phyloP scores from a whole-genome alignment of 2,888 invertebrate species.

The Eupithecia centaureata region DNA sequence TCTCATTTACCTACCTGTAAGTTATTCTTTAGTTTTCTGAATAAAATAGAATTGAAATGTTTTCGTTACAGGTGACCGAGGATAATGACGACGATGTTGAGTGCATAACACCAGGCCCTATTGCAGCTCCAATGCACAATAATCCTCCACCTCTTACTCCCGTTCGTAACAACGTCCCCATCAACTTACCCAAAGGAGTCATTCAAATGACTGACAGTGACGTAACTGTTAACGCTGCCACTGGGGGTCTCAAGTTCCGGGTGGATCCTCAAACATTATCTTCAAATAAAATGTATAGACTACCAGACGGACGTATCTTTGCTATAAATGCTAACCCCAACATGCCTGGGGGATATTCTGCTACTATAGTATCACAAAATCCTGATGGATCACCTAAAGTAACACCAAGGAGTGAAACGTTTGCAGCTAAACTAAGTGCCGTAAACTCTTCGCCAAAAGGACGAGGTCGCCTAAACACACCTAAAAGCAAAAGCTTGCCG shows the following conservation, averaged over 20 bases:
- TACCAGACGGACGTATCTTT: conserved; percentile 80
- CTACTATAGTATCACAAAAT: conserved; percentile 75
- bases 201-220: conserved; percentile 82
- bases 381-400: conserved; percentile 60
- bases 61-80: conserved; percentile 68
- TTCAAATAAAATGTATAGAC: conserved; percentile 80
- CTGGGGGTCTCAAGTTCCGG: conserved; percentile 79
- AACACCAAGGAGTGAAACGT: conserved; percentile 64
- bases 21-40: background rate
- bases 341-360: conserved; percentile 82
- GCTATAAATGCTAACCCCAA: conserved; percentile 78
- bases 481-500: conserved; percentile 39
- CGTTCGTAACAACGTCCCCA: conserved; percentile 43
- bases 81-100: conserved; percentile 79
- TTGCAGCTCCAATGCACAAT: conserved; percentile 53
- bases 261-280: conserved; percentile 81
- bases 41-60: background rate
- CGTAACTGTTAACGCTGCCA: conserved; percentile 76
- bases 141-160: conserved; percentile 55
- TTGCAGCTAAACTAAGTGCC: conserved; percentile 71
- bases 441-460: conserved; percentile 46
- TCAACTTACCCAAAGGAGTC: conserved; percentile 65
- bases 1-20: background rate
- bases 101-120: conserved; percentile 75
- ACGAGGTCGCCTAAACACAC: conserved; percentile 16